Evolutionary conservation across 2,113 vertebrate species (phyloP).

Genomic region (Tamias sibiricus): DNA sequence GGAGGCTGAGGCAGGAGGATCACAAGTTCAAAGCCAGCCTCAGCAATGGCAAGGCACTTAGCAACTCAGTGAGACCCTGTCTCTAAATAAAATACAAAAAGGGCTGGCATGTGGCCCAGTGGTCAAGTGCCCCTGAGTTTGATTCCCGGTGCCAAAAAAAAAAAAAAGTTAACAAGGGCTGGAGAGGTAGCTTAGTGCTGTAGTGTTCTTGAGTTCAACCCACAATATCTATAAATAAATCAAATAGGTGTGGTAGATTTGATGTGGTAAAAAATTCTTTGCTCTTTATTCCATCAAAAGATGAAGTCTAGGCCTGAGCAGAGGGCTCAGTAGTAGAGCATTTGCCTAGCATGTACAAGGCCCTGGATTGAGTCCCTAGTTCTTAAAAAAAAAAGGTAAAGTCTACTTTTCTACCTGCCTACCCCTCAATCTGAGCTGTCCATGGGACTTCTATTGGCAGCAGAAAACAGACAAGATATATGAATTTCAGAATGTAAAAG

Average conservation of each 20-base stretch:
- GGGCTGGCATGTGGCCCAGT: too few relatives aligned
- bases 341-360: neutral
- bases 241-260: neutral
- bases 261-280: neutral
- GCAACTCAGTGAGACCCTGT: too few relatives aligned
- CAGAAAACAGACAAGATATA: neutral
- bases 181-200: too few relatives aligned
- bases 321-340: neutral
- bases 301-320: neutral
- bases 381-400: neutral
- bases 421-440: neutral
- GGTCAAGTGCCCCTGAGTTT: too few relatives aligned
- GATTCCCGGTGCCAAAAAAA: too few relatives aligned
- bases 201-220: too few relatives aligned
- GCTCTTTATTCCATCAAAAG: neutral
- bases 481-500: neutral
- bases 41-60: too few relatives aligned
- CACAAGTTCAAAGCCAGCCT: too few relatives aligned
- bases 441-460: neutral
- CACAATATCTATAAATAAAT: too few relatives aligned
- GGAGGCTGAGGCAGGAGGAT: too few relatives aligned
- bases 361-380: neutral
- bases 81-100: too few relatives aligned
- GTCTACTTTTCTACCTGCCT: neutral
- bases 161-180: too few relatives aligned